Conservation (phyloP, 2,888 invertebrate species). For the Hoplodrina ambigua region DNA sequence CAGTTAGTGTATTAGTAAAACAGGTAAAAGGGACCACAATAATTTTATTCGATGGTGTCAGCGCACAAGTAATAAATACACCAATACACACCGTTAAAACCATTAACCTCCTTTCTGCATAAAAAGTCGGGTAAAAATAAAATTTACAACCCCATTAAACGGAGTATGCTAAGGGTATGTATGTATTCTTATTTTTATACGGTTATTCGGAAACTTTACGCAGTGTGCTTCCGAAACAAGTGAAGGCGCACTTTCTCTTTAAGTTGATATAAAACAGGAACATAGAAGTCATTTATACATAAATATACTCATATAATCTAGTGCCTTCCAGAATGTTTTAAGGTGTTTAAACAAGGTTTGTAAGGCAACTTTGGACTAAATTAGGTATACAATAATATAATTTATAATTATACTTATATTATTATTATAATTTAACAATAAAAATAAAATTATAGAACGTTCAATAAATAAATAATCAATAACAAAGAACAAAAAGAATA, state of each 20-base stretch:
- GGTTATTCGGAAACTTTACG: constrained; percentile 35
- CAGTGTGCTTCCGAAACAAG: constrained; percentile 11
- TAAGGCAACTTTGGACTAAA: too few relatives aligned
- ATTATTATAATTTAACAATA: too few relatives aligned
- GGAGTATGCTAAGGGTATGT: constrained; percentile 28
- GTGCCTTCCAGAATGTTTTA: too few relatives aligned
- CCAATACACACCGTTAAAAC: constrained; percentile 36
- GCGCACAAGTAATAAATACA: constrained; percentile 42
- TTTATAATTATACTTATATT: too few relatives aligned
- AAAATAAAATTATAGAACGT: too few relatives aligned
- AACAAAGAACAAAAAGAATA: too few relatives aligned
- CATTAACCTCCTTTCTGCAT: constrained; percentile 52
- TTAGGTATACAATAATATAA: too few relatives aligned
- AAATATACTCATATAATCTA: too few relatives aligned
- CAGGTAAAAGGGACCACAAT: neutral
- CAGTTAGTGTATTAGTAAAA: neutral
- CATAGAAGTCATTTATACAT: neutral
- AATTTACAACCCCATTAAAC: constrained; percentile 55
- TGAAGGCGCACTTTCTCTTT: constrained; percentile 9
- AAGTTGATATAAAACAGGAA: constrained; percentile 7
- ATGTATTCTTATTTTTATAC: constrained; percentile 42
- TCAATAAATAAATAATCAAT: too few relatives aligned
- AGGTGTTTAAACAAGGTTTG: too few relatives aligned
- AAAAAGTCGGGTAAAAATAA: constrained; percentile 50
- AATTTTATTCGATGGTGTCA: constrained; percentile 17